Evolutionary conservation across 2,888 invertebrate genomes (phyloP).

Genomic region (Diplolepis rosae): DNA sequence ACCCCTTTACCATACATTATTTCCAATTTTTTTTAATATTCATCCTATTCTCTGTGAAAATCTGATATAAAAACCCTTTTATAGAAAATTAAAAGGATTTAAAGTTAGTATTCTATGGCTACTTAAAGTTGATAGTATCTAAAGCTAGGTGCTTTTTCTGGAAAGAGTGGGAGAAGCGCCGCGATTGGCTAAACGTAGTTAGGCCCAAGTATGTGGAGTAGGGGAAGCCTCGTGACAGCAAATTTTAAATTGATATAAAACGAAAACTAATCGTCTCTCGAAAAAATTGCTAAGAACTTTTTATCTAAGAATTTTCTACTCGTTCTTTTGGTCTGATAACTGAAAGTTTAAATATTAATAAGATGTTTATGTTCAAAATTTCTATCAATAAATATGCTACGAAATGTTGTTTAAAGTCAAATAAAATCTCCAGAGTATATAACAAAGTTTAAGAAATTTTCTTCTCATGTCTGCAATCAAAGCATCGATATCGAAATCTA

Average conservation of each 20-base stretch:
- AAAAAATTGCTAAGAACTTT: not conserved
- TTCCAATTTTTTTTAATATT: not conserved
- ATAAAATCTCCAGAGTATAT: too few relatives aligned
- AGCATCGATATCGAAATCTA: not conserved
- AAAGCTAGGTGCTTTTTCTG: not conserved
- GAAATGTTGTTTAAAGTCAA: too few relatives aligned
- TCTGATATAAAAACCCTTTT: not conserved
- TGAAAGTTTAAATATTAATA: too few relatives aligned
- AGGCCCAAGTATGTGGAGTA: not conserved
- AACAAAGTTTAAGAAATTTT: too few relatives aligned
- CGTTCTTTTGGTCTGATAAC: not conserved
- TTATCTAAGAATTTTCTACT: not conserved
- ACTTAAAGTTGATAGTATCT: not conserved
- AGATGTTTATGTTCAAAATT: too few relatives aligned
- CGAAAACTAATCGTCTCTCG: not conserved
- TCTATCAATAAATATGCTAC: too few relatives aligned
- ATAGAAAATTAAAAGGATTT: not conserved
- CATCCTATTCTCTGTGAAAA: not conserved
- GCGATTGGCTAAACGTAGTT: not conserved
- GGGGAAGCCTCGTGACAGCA: not conserved
- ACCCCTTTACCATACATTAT: too few relatives aligned
- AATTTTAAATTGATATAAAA: not conserved
- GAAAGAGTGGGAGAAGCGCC: not conserved
- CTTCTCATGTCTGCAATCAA: not conserved
- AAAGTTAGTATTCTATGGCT: not conserved